Base-by-base conservation (phyloP, 2,113 vertebrate species). In the Zosterops pallidus region DNA sequence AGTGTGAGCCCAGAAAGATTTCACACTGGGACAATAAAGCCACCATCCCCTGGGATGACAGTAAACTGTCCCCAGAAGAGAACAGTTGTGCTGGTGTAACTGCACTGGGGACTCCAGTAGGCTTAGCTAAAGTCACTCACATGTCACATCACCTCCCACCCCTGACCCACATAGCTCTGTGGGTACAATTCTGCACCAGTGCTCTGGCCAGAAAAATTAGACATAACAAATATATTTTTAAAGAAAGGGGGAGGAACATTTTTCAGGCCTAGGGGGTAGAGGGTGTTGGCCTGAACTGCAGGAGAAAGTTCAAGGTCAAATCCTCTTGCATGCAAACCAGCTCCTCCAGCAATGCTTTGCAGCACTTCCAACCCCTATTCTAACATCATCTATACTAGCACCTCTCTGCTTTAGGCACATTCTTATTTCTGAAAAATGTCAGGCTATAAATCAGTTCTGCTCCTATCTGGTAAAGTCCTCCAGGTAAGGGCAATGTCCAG, bases 211-310 rank as follows among this genome's bases (percentile, higher is more conserved):
- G 92, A 88, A 81, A 86, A 23, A 57, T 93, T 94, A 94, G 88
- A 96, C 93, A 93, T 24, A 96, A 96, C 92, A 96, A 95, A 94
- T 83, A 47, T 81, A 92, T 93, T 96, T 97, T 93, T 95, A 93
- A 96, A 96, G 59, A 79, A 84, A 82, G 46, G 21, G 14, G 46
- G 31, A 81, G 82, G 80, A 78, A 95, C 41, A 69, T 89, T 90
- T 96, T 95, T 86, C 72, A 96, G 57, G 72, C 83, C 53, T 90
- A 72, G 67, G 46, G 85, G 78, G 46, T 92, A 94, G 81, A 83
- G 24, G 63, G 50, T 91, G 49, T 94, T 93, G 82, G 76, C 88
- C 69, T 94, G 82, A 96, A 88, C 79, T 90, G 59, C 56, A 75
- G 76, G 71, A 83, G 75, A 96, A 95, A 94, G 85, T 93, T 94